phyloP scores from a whole-genome alignment of 23 tunicate species.

The Ascidia mentula region DNA sequence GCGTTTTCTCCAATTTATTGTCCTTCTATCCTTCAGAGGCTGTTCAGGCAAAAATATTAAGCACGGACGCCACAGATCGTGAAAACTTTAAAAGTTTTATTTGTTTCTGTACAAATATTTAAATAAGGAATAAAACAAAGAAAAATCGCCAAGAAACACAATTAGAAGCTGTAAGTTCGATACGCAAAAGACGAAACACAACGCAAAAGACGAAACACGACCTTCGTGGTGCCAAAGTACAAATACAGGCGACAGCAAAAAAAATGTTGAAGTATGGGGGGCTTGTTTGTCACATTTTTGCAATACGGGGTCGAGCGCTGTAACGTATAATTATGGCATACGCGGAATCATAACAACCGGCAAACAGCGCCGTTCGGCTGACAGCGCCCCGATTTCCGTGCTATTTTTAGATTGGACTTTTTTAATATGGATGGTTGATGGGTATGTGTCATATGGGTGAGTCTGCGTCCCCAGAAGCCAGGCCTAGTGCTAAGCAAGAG shows the following conservation, averaged over 20 bases:
- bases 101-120: background rate
- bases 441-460: background rate
- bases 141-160: background rate
- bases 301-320: constrained; percentile 4
- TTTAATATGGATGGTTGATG: constrained; percentile 1
- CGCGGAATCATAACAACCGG: background rate
- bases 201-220: background rate
- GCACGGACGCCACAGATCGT: background rate
- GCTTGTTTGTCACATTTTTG: background rate
- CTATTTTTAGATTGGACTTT: background rate
- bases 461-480: background rate
- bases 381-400: background rate
- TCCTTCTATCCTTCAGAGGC: too few relatives aligned
- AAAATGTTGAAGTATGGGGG: background rate
- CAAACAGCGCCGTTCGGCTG: background rate
- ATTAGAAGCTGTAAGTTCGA: background rate
- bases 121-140: background rate
- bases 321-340: background rate
- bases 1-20: too few relatives aligned
- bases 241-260: too few relatives aligned
- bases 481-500: background rate
- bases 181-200: background rate
- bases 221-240: background rate
- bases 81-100: background rate
- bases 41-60: too few relatives aligned